These are phyloP conservation scores for Hydractinia echinata DNA, from an alignment of 30 jellyfish, hydroid and myxozoan genomes.

Conservation along the genomic window DNA sequence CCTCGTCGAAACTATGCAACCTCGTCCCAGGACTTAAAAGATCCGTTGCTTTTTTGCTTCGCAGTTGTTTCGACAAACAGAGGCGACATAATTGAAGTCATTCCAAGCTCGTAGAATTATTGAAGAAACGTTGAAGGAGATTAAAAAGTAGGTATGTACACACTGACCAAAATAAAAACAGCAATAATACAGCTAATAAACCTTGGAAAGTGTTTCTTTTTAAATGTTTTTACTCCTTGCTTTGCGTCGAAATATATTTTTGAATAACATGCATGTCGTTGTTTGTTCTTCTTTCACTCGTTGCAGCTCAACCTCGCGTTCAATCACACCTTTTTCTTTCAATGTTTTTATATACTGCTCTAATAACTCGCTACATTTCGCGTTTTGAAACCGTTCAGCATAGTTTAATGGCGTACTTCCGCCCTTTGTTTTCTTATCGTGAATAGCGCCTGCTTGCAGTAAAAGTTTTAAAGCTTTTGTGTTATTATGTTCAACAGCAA, in stretches of 20 bases:
- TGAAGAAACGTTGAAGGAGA: too few species aligned
- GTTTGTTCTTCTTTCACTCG: conserved; percentile 23
- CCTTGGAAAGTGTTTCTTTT: too few species aligned
- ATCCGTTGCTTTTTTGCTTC: too few species aligned
- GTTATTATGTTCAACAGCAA: conserved; percentile 50
- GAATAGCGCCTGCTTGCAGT: conserved; percentile 44
- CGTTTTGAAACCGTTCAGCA: conserved; percentile 43
- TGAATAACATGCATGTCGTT: conserved; percentile 18
- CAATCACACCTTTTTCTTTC: conserved; percentile 24
- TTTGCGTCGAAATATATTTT: conserved; percentile 7
- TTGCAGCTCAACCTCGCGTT: neutral
- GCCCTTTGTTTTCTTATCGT: conserved; percentile 44
- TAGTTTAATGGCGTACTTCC: conserved; percentile 51
- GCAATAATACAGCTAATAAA: too few species aligned
- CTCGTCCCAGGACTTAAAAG: too few species aligned
- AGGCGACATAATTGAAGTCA: too few species aligned
- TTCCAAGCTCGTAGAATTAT: too few species aligned
- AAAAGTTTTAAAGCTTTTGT: conserved; percentile 28
- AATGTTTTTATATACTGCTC: conserved; percentile 34
- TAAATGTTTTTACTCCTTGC: neutral
- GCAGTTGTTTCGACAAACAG: too few species aligned
- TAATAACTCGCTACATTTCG: conserved; percentile 28
- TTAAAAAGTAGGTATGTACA: too few species aligned
- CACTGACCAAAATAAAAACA: too few species aligned
- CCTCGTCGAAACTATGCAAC: too few species aligned